phyloP scores from a whole-genome alignment of 2,888 invertebrate species.

The Eristalis arbustorum region DNA sequence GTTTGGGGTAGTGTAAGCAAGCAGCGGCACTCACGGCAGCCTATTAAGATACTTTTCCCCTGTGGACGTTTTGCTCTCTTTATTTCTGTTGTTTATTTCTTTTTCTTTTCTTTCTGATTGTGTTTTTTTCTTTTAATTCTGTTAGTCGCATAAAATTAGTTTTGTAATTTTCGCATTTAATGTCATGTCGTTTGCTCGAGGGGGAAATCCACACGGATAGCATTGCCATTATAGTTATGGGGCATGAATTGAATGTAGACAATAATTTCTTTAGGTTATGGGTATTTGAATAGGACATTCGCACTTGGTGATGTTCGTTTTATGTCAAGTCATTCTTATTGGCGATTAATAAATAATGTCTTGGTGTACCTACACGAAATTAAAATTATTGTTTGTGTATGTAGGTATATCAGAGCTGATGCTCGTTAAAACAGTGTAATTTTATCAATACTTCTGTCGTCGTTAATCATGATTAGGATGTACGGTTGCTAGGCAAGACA shows the following conservation, averaged over 20 bases:
- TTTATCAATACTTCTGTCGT: no score
- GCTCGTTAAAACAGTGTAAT: no score
- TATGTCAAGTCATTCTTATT: background rate
- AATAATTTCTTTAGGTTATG: background rate
- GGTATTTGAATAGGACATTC: background rate
- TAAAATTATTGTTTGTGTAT: no score
- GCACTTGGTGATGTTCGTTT: background rate
- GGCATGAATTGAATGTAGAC: background rate
- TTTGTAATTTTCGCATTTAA: constrained; percentile 45
- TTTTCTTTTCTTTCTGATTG: background rate
- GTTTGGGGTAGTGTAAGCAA: constrained; percentile 16
- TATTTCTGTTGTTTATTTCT: constrained; percentile 4
- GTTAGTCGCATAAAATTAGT: constrained; percentile 41
- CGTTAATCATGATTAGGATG: no score
- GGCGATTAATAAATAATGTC: background rate
- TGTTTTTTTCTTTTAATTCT: constrained; percentile 9
- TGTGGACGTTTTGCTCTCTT: constrained; percentile 14
- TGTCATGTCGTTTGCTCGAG: constrained; percentile 19
- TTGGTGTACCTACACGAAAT: no score
- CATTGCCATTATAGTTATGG: background rate
- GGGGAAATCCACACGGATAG: background rate
- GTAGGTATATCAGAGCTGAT: no score
- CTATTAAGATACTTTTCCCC: constrained; percentile 12
- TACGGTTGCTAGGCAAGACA: no score
- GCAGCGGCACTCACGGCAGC: no score